Base-by-base conservation (phyloP, 2,888 invertebrate genomes). In the Molanna angustata region DNA sequence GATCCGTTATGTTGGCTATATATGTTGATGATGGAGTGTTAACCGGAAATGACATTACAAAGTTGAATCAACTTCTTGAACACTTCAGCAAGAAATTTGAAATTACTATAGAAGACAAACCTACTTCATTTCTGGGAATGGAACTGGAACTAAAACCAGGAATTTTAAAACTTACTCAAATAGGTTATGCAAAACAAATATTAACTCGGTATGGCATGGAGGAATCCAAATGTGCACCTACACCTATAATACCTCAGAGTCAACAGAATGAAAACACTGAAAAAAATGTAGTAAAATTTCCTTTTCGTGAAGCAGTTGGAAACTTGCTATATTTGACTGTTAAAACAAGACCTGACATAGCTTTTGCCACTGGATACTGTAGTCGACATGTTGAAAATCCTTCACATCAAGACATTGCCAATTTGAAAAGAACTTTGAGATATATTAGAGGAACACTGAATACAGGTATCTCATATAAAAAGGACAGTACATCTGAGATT, bases 1-100 rank as follows among this genome's bases (percentile, higher is more conserved):
- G 14, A 9, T 13, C 35, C 9, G 14, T 35, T 9, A 35, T 35
- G 14, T 13, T 35, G 14, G 35, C 35, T 13, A 4, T 35, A 35
- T 35, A 35, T 35, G 35, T 35, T 13, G 35, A 35, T 35, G 35
- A 35, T 35, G 35, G 35, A 13, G 13, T 35, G 14, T 11, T 14
- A 13, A 35, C 14, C 13, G 35, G 35, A 13, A 14, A 13, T 35
- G 35, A 35, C 14, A 35, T 13, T 13, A 40, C 40, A 40, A 11
- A 18, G 17, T 40, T 40, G 16, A 58, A 56, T 42, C 40, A 35
- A 31, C 9, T 14, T 14, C 16, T 46, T 31, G 16, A n/a, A 41
- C 52, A n/a, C 33, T 18, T 16, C 9, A 18, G 9, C 7, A 18
- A 40, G 9, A 18, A 40, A 40, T 18, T 40, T 40, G 40, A 40